A percentile compares a stretch with the other conserved stretches of the same genome.
Evolutionary conservation across 2,797 vertebrate species (phyloP).

Genomic region (Aphelocoma californica): DNA sequence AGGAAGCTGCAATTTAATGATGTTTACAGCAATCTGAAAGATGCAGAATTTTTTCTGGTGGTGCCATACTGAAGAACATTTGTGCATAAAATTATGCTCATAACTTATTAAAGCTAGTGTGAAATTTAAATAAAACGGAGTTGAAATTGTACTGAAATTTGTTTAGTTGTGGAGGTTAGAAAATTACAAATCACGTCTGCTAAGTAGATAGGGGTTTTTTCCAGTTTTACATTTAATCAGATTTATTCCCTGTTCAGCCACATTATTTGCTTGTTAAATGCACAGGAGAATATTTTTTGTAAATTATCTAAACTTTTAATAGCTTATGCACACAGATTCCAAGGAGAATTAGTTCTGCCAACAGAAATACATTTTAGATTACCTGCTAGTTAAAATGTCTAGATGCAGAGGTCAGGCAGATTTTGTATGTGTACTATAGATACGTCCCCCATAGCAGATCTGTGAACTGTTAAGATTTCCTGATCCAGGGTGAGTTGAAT

Average conservation of each 20-base stretch:
- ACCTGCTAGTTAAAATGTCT: neutral
- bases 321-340: neutral
- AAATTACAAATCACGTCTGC: constrained; percentile 34
- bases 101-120: constrained; percentile 72
- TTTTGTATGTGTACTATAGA: neutral
- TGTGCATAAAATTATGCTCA: constrained; percentile 64
- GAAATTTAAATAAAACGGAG: constrained; percentile 71
- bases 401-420: neutral
- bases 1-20: constrained; percentile 78
- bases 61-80: constrained; percentile 63
- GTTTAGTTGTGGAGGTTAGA: constrained; percentile 53
- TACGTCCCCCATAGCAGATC: neutral
- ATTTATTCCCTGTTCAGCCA: constrained; percentile 32
- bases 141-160: constrained; percentile 41
- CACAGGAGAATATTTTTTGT: constrained; percentile 22
- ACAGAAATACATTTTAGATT: neutral
- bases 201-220: neutral
- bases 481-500: neutral
- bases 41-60: constrained; percentile 51
- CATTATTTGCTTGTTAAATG: constrained; percentile 52
- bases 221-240: neutral
- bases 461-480: neutral
- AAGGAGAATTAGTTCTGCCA: neutral
- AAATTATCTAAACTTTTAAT: neutral
- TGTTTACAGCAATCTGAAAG: constrained; percentile 80